Conservation (phyloP, 2,113 vertebrate genomes). For the Laticauda colubrina region DNA sequence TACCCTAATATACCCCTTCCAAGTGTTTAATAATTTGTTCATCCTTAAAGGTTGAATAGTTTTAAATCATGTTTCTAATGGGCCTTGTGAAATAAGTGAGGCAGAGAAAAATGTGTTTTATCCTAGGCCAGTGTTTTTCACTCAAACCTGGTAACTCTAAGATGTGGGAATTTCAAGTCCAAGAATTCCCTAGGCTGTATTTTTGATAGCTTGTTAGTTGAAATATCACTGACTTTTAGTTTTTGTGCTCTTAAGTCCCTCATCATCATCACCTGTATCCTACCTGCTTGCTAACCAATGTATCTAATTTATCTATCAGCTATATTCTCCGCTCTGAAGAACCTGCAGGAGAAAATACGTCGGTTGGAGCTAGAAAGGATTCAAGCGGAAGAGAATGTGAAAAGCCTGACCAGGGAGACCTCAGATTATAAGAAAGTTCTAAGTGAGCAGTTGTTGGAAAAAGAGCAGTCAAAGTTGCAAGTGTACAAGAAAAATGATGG, state of each 20-base stretch:
- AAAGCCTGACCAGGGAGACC: conserved; percentile 70
- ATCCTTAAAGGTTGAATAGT: background rate
- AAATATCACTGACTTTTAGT: background rate
- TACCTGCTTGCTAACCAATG: background rate
- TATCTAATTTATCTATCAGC: conserved; percentile 66
- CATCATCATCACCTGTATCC: background rate
- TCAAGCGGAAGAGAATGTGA: conserved; percentile 73
- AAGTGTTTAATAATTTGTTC: background rate
- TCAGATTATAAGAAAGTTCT: conserved; percentile 69
- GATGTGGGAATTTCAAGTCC: background rate
- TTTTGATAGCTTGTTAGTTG: background rate
- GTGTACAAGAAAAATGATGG: conserved; percentile 69
- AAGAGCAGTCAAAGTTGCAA: conserved; percentile 64
- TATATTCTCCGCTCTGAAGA: conserved; percentile 86
- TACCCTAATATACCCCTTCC: background rate
- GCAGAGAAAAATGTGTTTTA: background rate
- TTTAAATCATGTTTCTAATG: background rate
- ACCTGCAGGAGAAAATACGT: conserved; percentile 80
- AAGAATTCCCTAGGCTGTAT: background rate
- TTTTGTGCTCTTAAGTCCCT: too few species aligned
- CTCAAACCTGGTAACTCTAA: background rate
- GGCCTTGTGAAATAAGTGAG: background rate
- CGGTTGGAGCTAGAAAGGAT: conserved; percentile 81
- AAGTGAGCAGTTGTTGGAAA: conserved; percentile 67
- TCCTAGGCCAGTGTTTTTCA: background rate